These are phyloP conservation scores for Phasianus colchicus DNA, from an alignment of 2,113 vertebrate species.

Conservation along the genomic window DNA sequence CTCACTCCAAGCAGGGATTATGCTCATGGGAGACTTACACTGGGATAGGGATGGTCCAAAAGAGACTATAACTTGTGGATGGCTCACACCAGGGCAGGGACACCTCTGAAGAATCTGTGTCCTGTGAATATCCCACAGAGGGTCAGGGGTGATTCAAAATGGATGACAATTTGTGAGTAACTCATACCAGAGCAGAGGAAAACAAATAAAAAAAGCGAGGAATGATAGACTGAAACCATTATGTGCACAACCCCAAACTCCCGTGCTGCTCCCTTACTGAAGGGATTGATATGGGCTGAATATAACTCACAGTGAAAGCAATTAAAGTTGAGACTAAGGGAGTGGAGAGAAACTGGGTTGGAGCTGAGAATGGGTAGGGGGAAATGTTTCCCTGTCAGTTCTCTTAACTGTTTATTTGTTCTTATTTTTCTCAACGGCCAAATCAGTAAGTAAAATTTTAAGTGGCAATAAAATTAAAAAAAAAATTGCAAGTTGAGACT, in stretches of 20 bases:
- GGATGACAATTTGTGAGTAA: background rate
- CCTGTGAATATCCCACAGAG: no score
- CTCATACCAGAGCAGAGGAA: background rate
- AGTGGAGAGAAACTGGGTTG: background rate
- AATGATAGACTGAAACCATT: background rate
- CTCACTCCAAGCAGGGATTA: background rate
- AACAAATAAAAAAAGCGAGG: background rate
- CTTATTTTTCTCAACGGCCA: background rate
- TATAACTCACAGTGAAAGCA: background rate
- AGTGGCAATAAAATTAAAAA: background rate
- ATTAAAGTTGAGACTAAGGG: background rate
- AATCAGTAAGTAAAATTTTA: background rate
- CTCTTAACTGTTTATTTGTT: background rate
- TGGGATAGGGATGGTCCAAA: background rate
- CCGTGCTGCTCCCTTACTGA: background rate
- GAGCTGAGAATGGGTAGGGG: background rate
- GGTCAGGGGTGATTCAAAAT: background rate
- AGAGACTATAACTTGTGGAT: background rate
- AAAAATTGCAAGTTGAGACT: background rate
- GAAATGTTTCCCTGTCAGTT: background rate
- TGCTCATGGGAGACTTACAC: no score
- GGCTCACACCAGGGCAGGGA: background rate
- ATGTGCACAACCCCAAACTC: background rate
- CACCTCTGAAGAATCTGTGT: background rate
- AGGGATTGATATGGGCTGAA: background rate